Base-by-base conservation (phyloP, 2,888 invertebrate species). In the Scaptodrosophila latifasciaeformis region DNA sequence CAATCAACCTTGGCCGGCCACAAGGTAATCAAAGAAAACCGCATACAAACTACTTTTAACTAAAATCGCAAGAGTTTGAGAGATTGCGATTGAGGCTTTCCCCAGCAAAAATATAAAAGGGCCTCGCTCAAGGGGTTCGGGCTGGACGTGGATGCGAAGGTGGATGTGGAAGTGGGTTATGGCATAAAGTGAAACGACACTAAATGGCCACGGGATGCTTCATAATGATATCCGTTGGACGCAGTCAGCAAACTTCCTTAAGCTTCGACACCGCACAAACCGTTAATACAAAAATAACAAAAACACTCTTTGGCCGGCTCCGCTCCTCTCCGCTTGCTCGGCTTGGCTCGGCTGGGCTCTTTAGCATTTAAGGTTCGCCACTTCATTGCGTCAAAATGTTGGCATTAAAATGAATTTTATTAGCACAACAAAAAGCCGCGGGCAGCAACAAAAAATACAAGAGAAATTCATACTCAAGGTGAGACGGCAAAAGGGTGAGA, bases 211-310 rank as follows among this genome's bases (percentile, higher is more conserved):
- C 47, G 58, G 59, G 62, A 29, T 49, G 50, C 49, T 51, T 56
- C 55, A 54, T 62, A 63, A 63, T 65, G 62, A 59, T 51, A 49
- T 58, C 62, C 56, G 49, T 61, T 50, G 48, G 29, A 19, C 43
- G 15, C 19, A 46, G 65, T 60, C 65, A 61, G 57, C 64, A 63
- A 15, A 24, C 48, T 17, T n/a, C n/a, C 40, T 18, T 30, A 29
- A 34, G 27, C 44, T 39, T 44, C n/a, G n/a, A 34, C 45, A 43
- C 35, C 37, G 50, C 35, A 37, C 30, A 19, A 19, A 43, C 21
- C 44, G 35, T 29, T 44, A 45, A 34, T n/a, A n/a, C 42, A 48
- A 34, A 24, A 51, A 39, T 6, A 24, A 43, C 27, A 27, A 27
- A 1, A 24, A 15, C 29, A 43, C 2, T 15, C 12, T 15, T 13